phyloP scores from a whole-genome alignment of 2,113 vertebrate species.

The Mellivora capensis region DNA sequence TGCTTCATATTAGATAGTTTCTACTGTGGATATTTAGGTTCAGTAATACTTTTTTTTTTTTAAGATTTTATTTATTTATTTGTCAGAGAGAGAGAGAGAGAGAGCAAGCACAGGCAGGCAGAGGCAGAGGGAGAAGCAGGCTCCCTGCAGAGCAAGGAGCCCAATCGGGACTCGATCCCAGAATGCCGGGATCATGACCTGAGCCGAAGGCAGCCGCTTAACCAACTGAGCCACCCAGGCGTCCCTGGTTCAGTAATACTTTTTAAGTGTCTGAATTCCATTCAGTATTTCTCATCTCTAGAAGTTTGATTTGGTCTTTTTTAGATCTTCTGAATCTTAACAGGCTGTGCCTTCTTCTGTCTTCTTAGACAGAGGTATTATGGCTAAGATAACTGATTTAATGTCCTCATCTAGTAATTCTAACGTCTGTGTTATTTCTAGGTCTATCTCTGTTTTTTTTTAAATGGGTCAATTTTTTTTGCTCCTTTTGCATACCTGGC shows the following conservation, averaged over 20 bases:
- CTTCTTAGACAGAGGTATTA: background rate
- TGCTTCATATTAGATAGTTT: background rate
- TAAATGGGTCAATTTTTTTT: background rate
- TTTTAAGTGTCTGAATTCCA: background rate
- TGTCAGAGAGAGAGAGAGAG: no score
- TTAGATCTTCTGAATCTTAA: background rate
- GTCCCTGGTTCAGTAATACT: background rate
- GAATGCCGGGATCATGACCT: no score
- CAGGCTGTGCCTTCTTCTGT: background rate
- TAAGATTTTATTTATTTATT: no score
- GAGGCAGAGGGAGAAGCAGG: no score
- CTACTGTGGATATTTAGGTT: background rate
- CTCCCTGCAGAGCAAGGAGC: no score
- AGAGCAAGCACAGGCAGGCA: no score
- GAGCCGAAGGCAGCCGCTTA: no score
- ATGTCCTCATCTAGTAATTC: background rate
- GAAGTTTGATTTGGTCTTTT: background rate
- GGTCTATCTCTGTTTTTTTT: background rate
- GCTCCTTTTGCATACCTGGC: background rate
- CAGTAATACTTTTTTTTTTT: background rate
- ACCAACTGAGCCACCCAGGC: no score
- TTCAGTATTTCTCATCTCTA: background rate
- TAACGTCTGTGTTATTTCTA: background rate
- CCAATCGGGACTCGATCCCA: no score
- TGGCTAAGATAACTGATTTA: background rate